These are phyloP conservation scores for Melanotaenia pygmaea DNA, from an alignment of 2,797 vertebrate species.

Conservation along the genomic window DNA sequence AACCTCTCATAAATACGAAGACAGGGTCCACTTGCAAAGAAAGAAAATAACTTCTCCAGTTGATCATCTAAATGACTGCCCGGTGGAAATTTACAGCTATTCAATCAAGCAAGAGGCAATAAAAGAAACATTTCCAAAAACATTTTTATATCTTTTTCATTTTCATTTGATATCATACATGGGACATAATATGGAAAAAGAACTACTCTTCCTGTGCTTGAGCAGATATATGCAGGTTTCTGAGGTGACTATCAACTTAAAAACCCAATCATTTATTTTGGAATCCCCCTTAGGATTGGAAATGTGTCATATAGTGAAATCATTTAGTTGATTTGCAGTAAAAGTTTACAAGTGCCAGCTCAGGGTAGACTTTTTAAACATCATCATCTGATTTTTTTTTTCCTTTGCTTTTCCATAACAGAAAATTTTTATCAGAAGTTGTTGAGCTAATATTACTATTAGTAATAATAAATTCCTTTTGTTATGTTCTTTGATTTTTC, in stretches of 20 bases:
- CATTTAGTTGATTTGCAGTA: neutral
- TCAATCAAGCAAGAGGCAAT: neutral
- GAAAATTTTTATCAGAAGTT: too few relatives aligned
- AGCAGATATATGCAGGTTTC: too few relatives aligned
- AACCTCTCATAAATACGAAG: neutral
- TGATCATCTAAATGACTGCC: neutral
- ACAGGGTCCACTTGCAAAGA: neutral
- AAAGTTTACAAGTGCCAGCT: too few relatives aligned
- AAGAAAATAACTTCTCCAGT: neutral
- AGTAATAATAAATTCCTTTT: too few relatives aligned
- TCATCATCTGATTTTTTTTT: too few relatives aligned
- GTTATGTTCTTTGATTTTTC: too few relatives aligned
- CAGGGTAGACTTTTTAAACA: neutral
- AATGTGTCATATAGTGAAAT: too few relatives aligned
- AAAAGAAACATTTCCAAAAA: conserved; percentile 7
- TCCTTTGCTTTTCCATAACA: too few relatives aligned
- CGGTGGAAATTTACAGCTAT: conserved; percentile 6
- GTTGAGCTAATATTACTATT: too few relatives aligned
- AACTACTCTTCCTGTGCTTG: neutral
- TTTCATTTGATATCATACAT: neutral
- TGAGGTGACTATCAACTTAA: too few relatives aligned
- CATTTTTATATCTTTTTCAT: neutral
- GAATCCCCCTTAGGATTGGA: neutral
- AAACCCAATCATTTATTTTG: too few relatives aligned
- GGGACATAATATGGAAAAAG: neutral